Percentiles rank a stretch among this genome's conserved stretches.
phyloP scores from a whole-genome alignment of 2,797 vertebrate genomes.

The Chiroxiphia lanceolata region DNA sequence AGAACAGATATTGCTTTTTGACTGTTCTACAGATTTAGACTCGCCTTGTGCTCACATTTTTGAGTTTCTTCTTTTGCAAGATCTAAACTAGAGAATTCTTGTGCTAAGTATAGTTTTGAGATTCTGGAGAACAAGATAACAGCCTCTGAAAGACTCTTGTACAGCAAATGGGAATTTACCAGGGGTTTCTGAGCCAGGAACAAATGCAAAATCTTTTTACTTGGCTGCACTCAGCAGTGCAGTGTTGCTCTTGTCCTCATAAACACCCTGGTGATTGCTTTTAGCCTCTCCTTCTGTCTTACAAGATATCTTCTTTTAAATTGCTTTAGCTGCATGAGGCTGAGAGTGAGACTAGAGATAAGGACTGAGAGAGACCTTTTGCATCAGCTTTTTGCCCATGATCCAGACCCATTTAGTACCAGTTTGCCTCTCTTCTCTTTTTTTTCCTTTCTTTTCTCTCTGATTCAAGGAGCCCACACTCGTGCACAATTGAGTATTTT shows the following conservation, averaged over 20 bases:
- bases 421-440: neutral
- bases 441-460: neutral
- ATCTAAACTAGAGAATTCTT: neutral
- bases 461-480: neutral
- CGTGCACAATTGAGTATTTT: fast-evolving
- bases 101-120: neutral
- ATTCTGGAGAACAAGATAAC: neutral
- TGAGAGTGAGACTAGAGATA: neutral
- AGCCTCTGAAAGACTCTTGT: neutral
- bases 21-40: neutral
- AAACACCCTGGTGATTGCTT: neutral
- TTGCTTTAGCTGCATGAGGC: neutral
- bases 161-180: neutral
- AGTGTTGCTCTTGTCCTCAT: neutral
- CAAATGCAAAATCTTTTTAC: neutral
- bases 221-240: neutral
- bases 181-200: neutral
- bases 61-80: neutral
- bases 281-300: neutral
- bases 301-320: neutral
- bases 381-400: neutral
- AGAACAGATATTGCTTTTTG: neutral
- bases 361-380: neutral
- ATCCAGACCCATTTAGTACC: neutral
- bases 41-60: neutral